Evolutionary conservation across 2,113 vertebrate species (phyloP).

Genomic region (Meles meles): DNA sequence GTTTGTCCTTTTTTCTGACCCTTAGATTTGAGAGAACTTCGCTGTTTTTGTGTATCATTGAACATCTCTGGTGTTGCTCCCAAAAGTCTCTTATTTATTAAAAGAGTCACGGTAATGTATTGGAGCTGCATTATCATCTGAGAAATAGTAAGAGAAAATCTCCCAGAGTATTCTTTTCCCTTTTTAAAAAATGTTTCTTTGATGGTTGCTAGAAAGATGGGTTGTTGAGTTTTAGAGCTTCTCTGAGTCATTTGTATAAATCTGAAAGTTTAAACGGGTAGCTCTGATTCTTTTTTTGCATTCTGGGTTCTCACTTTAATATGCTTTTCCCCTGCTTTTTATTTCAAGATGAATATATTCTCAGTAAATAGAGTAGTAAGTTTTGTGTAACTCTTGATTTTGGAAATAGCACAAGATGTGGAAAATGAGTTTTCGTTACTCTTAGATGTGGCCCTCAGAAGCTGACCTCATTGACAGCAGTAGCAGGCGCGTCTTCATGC

Average conservation of each 20-base stretch:
- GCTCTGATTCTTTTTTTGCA: neutral
- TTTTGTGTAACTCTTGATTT: neutral
- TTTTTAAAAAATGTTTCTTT: neutral
- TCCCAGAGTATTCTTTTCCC: neutral
- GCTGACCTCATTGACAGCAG: neutral
- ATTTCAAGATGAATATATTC: constrained; percentile 4
- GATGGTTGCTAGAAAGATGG: neutral
- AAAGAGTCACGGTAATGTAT: neutral
- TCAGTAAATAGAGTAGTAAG: neutral
- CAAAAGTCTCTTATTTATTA: neutral
- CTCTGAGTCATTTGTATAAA: neutral
- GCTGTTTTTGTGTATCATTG: neutral
- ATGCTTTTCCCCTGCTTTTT: neutral
- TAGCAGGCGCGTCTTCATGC: neutral
- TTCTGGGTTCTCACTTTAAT: constrained; percentile 5
- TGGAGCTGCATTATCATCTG: neutral
- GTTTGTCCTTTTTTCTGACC: neutral
- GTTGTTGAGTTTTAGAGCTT: neutral
- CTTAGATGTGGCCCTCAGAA: neutral
- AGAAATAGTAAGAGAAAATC: neutral
- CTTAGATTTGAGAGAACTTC: neutral
- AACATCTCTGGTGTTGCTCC: neutral
- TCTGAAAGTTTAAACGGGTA: neutral
- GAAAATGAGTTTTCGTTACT: neutral
- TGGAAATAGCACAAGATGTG: neutral